Percentiles rank a stretch among this genome's conserved stretches.
These are phyloP conservation scores for Aramus guarauna DNA, from an alignment of 2,113 vertebrate genomes.

Conservation along the genomic window DNA sequence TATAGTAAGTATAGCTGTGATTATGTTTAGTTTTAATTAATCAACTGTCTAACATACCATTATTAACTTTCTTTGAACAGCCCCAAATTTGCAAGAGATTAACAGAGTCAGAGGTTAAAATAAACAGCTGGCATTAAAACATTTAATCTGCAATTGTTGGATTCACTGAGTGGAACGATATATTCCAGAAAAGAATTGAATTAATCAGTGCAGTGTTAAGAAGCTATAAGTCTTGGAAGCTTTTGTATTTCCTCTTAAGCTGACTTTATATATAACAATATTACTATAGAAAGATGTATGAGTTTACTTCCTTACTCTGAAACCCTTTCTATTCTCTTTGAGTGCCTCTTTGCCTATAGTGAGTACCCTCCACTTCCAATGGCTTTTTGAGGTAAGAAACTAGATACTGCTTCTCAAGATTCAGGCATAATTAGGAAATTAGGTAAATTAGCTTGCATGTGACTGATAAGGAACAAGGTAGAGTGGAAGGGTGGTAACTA, in stretches of 20 bases:
- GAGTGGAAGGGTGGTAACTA: neutral
- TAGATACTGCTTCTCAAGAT: neutral
- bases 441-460: neutral
- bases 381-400: neutral
- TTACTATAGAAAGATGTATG: neutral
- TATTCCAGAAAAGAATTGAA: slow-evolving; percentile 28
- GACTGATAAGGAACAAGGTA: neutral
- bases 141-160: slow-evolving; percentile 47
- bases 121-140: slow-evolving; percentile 64
- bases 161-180: slow-evolving; percentile 45
- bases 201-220: neutral
- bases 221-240: neutral
- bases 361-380: neutral
- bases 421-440: neutral
- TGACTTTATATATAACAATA: neutral
- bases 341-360: neutral
- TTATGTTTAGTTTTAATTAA: slow-evolving; percentile 63
- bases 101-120: slow-evolving; percentile 65
- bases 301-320: neutral
- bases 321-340: neutral
- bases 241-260: neutral
- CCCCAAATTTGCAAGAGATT: slow-evolving; percentile 66
- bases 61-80: slow-evolving; percentile 68
- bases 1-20: slow-evolving; percentile 14
- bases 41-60: slow-evolving; percentile 45